Evolutionary conservation across 53 echinoderm and acorn worm species (phyloP).

Genomic region (Pentamera pediparva): DNA sequence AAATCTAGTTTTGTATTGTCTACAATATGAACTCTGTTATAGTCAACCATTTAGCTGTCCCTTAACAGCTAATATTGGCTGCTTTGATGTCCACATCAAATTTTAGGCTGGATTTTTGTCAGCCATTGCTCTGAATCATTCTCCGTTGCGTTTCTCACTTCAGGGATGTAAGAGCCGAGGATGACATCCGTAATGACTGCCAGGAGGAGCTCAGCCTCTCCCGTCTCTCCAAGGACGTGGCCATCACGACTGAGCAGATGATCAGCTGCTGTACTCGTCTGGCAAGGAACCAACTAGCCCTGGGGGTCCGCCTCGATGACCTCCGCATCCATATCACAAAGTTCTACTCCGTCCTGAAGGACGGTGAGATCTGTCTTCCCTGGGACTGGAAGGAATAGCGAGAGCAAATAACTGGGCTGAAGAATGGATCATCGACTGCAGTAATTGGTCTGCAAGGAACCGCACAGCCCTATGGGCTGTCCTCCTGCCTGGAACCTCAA

Average conservation of each 20-base stretch:
- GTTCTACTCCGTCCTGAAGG: slow-evolving; percentile 57
- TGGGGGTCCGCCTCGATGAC: slow-evolving; percentile 44
- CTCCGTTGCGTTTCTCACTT: not conserved
- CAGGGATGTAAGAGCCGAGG: slow-evolving; percentile 50
- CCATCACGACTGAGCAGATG: slow-evolving; percentile 72
- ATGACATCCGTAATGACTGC: slow-evolving; percentile 39
- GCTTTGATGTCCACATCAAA: not conserved
- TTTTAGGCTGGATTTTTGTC: not conserved
- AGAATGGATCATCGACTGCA: too few relatives aligned
- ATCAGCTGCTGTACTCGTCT: slow-evolving; percentile 69
- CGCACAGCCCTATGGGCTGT: too few relatives aligned
- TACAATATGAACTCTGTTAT: too few relatives aligned
- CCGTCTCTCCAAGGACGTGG: slow-evolving; percentile 48
- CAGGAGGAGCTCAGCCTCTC: slow-evolving; percentile 50
- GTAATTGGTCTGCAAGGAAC: too few relatives aligned
- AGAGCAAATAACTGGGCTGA: too few relatives aligned
- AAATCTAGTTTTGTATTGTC: too few relatives aligned
- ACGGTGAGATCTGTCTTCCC: slow-evolving; percentile 84
- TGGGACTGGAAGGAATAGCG: slow-evolving; percentile 88
- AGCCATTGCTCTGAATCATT: not conserved
- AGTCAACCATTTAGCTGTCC: too few relatives aligned
- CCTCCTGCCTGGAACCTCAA: too few relatives aligned
- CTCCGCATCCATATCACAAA: slow-evolving; percentile 53
- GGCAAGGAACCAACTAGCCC: slow-evolving; percentile 34
- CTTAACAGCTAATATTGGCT: not conserved